Evolutionary conservation across 2,888 invertebrate genomes (phyloP), one percentile per base, ranked within the genome.

Genomic region (Sphaerophoria taeniata): DNA sequence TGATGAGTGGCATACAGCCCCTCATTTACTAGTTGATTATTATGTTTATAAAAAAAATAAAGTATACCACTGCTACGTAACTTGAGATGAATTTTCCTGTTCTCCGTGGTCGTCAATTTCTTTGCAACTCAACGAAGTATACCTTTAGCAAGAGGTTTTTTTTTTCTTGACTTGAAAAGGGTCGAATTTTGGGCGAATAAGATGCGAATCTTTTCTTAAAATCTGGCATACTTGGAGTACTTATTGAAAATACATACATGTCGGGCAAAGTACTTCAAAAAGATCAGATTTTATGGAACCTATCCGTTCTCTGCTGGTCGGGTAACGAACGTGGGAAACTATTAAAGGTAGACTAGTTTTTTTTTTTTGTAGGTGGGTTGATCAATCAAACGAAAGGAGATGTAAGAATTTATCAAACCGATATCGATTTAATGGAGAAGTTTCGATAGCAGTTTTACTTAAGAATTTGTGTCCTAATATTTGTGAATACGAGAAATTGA

Each of bases 61-160:
- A 65, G 79, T 72, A 72, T 60, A 79, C 65, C 63, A 83, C 78
- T 72, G 82, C 86, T 49, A 53, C 79, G 88, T 88, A 88, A 88
- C 84, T 87, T 87, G 88, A 88, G 88, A 87, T 79, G 87, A 80
- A 72, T 88, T 88, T 88, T 88, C 88, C 88, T 87, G 87, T 81
- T 85, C 85, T 77, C 60, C 77, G 73, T 70, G 73, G 81, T 81
- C 63, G 73, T 81, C 47, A 72, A 77, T 81, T 83, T 58, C 77
- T 73, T 76, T 85, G 61, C 76, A 60, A 39, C 53, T 72, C 16
- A 36, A 36, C 67, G 49, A 49, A 61, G 43, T 65, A 55, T 74
- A 65, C 76, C 65, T 77, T 49, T 55, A 47, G 58, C 49, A 47
- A 36, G 33, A 53, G 47, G 34, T 39, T 70, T 61, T 61, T 72